Evolutionary conservation across 2,797 vertebrate genomes (phyloP).

Genomic region (Enteromius trimaculatus): DNA sequence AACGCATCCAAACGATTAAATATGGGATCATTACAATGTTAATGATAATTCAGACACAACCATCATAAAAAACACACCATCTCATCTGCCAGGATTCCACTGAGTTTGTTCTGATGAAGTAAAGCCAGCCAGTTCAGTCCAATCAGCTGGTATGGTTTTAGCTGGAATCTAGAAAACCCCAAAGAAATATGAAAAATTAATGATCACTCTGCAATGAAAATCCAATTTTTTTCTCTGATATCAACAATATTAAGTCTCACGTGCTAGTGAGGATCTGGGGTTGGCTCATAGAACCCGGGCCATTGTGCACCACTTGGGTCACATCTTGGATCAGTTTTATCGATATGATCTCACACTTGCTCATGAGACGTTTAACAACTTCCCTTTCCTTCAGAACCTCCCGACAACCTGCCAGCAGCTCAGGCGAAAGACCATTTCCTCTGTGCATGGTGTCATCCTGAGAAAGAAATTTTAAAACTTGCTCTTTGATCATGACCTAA

Average conservation of each 20-base stretch:
- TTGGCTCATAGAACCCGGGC: conserved; percentile 78
- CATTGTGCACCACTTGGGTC: conserved; percentile 77
- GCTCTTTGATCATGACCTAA: conserved; percentile 27
- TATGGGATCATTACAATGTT: neutral
- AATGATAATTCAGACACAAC: neutral
- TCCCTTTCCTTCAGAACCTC: conserved; percentile 82
- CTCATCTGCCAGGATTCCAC: conserved; percentile 89
- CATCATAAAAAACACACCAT: conserved; percentile 77
- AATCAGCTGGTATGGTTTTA: conserved; percentile 88
- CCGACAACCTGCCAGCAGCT: conserved; percentile 83
- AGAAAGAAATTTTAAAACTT: neutral
- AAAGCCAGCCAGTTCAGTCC: conserved; percentile 87
- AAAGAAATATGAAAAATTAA: neutral
- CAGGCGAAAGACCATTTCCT: conserved; percentile 79
- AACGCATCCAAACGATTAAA: neutral
- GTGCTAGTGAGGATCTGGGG: conserved; percentile 81
- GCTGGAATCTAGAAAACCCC: conserved; percentile 74
- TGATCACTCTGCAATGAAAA: neutral
- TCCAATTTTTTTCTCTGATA: neutral
- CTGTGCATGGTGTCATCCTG: conserved; percentile 78
- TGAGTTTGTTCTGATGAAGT: conserved; percentile 83
- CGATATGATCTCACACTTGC: conserved; percentile 85
- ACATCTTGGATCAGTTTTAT: conserved; percentile 81
- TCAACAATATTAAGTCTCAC: conserved; percentile 62
- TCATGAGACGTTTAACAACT: conserved; percentile 86